Evolutionary conservation across 35 echinoderm and acorn worm species (phyloP).

Genomic region (Ophioderma brevispina): DNA sequence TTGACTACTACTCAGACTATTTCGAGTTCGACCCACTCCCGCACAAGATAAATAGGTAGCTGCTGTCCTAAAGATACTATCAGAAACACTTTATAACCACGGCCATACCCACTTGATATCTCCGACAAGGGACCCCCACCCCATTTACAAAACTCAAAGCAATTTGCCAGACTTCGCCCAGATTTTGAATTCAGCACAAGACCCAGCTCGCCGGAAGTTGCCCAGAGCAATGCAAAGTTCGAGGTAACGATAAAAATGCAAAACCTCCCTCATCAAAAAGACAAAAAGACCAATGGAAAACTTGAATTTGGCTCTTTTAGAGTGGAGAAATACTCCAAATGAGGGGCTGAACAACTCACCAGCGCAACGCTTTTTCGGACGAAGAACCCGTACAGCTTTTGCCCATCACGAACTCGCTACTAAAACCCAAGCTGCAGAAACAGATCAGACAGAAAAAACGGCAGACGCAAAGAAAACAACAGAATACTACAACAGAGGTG

Average conservation of each 20-base stretch:
- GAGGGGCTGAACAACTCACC: slow-evolving; percentile 38
- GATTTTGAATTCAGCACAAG: slow-evolving; percentile 26
- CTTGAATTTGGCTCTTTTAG: slow-evolving; percentile 36
- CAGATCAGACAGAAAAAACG: background rate
- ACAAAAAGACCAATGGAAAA: background rate
- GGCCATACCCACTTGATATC: slow-evolving; percentile 34
- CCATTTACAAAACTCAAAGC: slow-evolving; percentile 35
- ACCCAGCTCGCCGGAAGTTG: slow-evolving; percentile 17
- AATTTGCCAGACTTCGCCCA: background rate
- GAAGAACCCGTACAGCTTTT: slow-evolving; percentile 33
- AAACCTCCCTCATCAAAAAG: background rate
- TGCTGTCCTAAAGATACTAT: slow-evolving; percentile 6
- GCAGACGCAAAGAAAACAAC: background rate
- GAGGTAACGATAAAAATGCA: background rate
- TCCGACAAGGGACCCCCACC: slow-evolving; percentile 57
- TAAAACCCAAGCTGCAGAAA: background rate
- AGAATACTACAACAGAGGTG: background rate
- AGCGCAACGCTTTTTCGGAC: slow-evolving; percentile 42
- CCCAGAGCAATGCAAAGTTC: background rate
- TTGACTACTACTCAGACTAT: slow-evolving; percentile 58
- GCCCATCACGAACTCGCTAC: background rate
- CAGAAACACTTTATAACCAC: slow-evolving; percentile 32
- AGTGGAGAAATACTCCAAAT: slow-evolving; percentile 50
- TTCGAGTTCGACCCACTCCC: slow-evolving; percentile 34
- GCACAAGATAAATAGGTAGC: slow-evolving; percentile 9